Conservation (phyloP, 2,113 vertebrate genomes). For the Prunella himalayana region DNA sequence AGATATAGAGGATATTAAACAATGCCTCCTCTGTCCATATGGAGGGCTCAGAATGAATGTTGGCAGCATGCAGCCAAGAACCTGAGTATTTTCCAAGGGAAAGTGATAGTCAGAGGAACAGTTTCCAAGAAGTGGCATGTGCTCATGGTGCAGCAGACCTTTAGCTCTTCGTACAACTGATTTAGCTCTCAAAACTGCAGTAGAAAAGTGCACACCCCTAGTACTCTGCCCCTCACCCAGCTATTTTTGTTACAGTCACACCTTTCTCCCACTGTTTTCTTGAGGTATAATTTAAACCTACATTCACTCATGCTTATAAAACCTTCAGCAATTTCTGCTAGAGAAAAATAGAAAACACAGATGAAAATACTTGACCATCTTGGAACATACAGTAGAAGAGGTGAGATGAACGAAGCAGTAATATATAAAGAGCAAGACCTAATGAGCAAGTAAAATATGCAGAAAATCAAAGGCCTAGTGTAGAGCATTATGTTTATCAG, state of each 20-base stretch:
- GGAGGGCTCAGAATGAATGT: not conserved
- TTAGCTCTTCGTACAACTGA: not conserved
- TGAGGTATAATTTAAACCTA: not conserved
- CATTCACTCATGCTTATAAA: not conserved
- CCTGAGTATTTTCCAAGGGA: conserved; percentile 15
- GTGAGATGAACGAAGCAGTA: not conserved
- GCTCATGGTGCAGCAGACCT: not conserved
- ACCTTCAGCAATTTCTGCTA: not conserved
- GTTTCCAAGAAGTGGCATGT: not conserved
- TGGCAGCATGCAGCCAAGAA: not conserved
- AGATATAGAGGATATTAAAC: not conserved
- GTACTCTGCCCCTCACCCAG: accelerated
- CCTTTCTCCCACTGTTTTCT: not conserved
- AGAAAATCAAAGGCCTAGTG: conserved; percentile 19
- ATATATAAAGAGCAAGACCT: not conserved
- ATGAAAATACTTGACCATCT: not conserved
- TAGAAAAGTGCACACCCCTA: not conserved
- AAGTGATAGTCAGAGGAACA: not conserved
- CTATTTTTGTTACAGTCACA: not conserved
- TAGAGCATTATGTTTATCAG: not conserved
- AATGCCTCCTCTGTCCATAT: conserved; percentile 13
- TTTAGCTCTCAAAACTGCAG: not conserved
- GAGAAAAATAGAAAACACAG: not conserved
- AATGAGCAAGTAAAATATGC: conserved; percentile 1
- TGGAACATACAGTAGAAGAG: not conserved